phyloP scores from a whole-genome alignment of 2,888 invertebrate genomes.

The Andrena dorsata region DNA sequence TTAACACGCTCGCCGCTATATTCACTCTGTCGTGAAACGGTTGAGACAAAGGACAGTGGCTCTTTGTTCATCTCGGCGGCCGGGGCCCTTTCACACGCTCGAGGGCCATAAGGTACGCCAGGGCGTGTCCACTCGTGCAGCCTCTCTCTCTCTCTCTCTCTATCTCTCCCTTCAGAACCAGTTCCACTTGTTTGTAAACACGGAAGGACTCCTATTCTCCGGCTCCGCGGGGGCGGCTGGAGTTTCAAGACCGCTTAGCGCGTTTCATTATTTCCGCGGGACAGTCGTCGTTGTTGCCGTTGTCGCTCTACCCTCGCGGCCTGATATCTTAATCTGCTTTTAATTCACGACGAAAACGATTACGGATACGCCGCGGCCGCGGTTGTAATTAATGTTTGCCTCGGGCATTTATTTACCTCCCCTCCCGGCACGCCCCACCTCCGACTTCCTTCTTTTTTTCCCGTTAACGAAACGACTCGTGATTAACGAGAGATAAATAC shows the following conservation, averaged over 20 bases:
- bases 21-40: constrained; percentile 64
- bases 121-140: constrained; percentile 70
- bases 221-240: constrained; percentile 35
- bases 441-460: background rate
- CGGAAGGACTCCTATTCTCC: constrained; percentile 67
- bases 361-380: constrained; percentile 25
- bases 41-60: constrained; percentile 72
- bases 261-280: constrained; percentile 62
- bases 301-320: constrained; percentile 7
- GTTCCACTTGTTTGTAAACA: constrained; percentile 76
- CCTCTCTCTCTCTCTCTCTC: constrained; percentile 35
- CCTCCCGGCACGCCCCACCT: background rate
- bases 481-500: constrained; percentile 49
- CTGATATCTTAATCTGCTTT: constrained; percentile 58
- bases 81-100: constrained; percentile 72
- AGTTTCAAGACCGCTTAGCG: constrained; percentile 56
- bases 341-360: constrained; percentile 53
- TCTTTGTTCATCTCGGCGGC: constrained; percentile 70
- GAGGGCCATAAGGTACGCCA: constrained; percentile 57
- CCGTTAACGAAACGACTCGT: constrained; percentile 29
- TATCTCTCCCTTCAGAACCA: constrained; percentile 65
- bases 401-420: constrained; percentile 15
- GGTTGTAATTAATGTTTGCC: constrained; percentile 51
- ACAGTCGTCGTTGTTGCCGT: constrained; percentile 25
- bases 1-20: constrained; percentile 72